Conservation (phyloP, 2,797 vertebrate species). For the Microctenopoma stevenorrisi region DNA sequence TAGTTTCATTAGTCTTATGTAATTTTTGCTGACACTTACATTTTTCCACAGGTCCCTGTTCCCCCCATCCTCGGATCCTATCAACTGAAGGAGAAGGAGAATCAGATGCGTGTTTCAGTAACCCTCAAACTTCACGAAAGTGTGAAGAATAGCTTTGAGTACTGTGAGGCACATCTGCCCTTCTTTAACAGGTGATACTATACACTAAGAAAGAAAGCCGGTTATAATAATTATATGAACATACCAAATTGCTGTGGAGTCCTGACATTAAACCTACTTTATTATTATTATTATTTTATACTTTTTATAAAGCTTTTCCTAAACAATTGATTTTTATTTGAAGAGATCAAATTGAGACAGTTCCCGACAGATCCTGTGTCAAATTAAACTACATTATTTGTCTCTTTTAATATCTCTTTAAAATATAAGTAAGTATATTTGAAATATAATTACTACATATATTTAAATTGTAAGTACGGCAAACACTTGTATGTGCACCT, state of each 20-base stretch:
- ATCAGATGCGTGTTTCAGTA: constrained; percentile 85
- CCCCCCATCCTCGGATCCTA: constrained; percentile 94
- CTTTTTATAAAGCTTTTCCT: neutral
- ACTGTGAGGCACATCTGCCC: constrained; percentile 92
- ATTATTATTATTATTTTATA: too few relatives aligned
- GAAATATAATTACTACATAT: neutral
- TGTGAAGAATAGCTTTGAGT: constrained; percentile 94
- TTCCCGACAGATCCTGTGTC: neutral
- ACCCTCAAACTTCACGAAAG: constrained; percentile 96
- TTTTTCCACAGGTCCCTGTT: constrained; percentile 87
- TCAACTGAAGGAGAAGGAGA: constrained; percentile 86
- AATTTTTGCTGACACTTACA: neutral
- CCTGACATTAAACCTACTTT: neutral
- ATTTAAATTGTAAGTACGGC: neutral
- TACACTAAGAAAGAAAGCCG: neutral
- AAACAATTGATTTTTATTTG: too few relatives aligned
- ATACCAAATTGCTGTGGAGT: neutral
- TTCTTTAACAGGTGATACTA: constrained; percentile 93
- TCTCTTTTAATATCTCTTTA: neutral
- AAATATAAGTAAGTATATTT: neutral
- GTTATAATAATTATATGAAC: neutral
- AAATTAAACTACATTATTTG: too few relatives aligned
- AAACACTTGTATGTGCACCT: neutral
- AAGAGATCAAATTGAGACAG: neutral
- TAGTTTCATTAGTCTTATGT: neutral